phyloP scores from a whole-genome alignment of 2,113 vertebrate genomes.

The Rousettus leschenaultii region DNA sequence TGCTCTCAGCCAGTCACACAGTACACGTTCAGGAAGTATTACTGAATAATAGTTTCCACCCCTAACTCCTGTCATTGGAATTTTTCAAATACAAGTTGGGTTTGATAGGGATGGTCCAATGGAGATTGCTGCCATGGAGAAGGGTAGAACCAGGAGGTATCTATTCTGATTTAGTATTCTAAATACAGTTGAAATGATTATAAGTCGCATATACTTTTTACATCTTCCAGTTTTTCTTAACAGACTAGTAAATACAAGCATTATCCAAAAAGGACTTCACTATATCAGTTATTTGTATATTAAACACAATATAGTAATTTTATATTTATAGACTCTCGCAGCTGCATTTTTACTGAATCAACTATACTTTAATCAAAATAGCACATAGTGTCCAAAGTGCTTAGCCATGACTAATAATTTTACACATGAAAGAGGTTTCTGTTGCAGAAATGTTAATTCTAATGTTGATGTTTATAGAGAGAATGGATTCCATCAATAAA shows the following conservation, averaged over 20 bases:
- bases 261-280: conserved; percentile 11
- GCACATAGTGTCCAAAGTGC: not conserved
- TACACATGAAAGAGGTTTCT: not conserved
- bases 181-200: not conserved
- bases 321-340: not conserved
- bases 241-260: not conserved
- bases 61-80: not conserved
- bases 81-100: not conserved
- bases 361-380: not conserved
- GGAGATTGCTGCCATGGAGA: not conserved
- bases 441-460: conserved; percentile 9
- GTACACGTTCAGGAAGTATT: not conserved
- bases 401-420: not conserved
- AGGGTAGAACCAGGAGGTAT: not conserved
- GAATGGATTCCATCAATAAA: not conserved
- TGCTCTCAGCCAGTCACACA: not conserved
- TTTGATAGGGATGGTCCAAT: not conserved
- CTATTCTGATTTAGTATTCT: not conserved
- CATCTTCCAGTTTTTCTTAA: not conserved
- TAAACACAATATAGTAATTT: not conserved
- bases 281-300: not conserved
- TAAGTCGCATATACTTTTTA: not conserved
- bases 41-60: not conserved
- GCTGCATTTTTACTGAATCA: not conserved
- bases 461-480: not conserved